Percentiles rank a stretch among this genome's conserved stretches.
phyloP scores from a whole-genome alignment of 2,888 invertebrate genomes.

The Pollenia griseotomentosa region DNA sequence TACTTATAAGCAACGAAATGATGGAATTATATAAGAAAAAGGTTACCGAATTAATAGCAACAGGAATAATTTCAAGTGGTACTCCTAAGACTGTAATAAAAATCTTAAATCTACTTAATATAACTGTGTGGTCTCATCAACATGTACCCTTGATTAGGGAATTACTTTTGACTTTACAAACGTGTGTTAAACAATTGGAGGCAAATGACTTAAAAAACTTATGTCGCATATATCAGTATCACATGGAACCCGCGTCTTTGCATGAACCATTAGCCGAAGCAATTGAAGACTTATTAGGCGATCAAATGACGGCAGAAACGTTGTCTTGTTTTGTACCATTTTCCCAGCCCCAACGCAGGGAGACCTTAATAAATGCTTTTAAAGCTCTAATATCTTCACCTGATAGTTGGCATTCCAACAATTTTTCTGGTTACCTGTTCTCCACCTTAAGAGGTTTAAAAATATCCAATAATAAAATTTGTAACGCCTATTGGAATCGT shows the following conservation, averaged over 20 bases:
- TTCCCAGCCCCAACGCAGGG: slow-evolving; percentile 83
- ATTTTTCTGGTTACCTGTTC: slow-evolving; percentile 82
- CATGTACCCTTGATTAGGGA: slow-evolving; percentile 82
- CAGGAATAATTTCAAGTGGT: slow-evolving; percentile 77
- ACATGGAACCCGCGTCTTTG: slow-evolving; percentile 85
- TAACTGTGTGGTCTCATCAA: slow-evolving; percentile 84
- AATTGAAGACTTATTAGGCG: slow-evolving; percentile 81
- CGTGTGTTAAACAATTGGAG: slow-evolving; percentile 82
- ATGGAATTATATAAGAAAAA: slow-evolving; percentile 82
- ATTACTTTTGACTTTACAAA: slow-evolving; percentile 82
- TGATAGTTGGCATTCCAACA: slow-evolving; percentile 78
- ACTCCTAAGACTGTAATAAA: slow-evolving; percentile 79
- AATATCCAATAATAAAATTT: slow-evolving; percentile 84
- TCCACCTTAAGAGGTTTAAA: slow-evolving; percentile 84
- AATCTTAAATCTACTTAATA: slow-evolving; percentile 84
- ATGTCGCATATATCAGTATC: slow-evolving; percentile 84
- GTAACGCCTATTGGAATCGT: slow-evolving; percentile 85
- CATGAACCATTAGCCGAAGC: slow-evolving; percentile 83
- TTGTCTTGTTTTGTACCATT: slow-evolving; percentile 84
- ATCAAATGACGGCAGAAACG: slow-evolving; percentile 83
- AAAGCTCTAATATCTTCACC: slow-evolving; percentile 78
- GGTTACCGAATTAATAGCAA: slow-evolving; percentile 80
- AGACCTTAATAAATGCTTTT: slow-evolving; percentile 82
- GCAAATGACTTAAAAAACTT: slow-evolving; percentile 83
- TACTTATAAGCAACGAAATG: slow-evolving; percentile 82